Base-by-base conservation (phyloP, 2,797 vertebrate genomes). In the Hybognathus amarus region DNA sequence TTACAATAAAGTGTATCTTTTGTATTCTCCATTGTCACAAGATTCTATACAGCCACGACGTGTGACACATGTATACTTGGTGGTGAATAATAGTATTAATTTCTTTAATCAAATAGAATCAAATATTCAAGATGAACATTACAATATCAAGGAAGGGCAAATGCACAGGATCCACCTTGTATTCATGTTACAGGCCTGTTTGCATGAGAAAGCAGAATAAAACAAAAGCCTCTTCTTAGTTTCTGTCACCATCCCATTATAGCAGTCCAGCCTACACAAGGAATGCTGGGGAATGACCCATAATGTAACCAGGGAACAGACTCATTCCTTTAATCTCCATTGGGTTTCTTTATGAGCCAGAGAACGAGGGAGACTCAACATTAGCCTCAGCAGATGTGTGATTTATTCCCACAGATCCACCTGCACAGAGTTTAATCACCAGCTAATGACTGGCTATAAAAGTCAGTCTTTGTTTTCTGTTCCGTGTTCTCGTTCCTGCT, bases 231-330 rank as follows among this genome's bases (percentile, higher is more conserved):
- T 75, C 67, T 74, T 76, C 68, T 63, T 56, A 79, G 79, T 87
- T 79, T 87, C 83, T 54, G 79, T 84, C 71, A 45, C 76, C 68
- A 67, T 85, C 78, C 81, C 82, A 85, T 82, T 67, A 85, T 87
- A 82, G 82, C 54, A 33, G 47, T 77, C 84, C 38, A 80, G 67
- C 88, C 86, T 83, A 75, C 42, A 24, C 59, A 50, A 80, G 83
- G 71, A 85, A 86, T 87, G 61, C 80, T 83, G 38, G 47, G 67
- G 64, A 84, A 61, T 75, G 76, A 76, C 74, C 83, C 52, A 71
- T 81, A 79, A 42, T 42, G 77, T n/a, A 73, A 33, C n/a, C 66
- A 76, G 71, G 38, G 80, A 83, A 81, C 63, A 67, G n/a, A 78
- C 38, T 45, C 80, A 80, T 71, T 75, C 79, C 82, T 80, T 85